These are phyloP conservation scores for Oithona nana DNA, from an alignment of 2,888 invertebrate species.

Conservation along the genomic window DNA sequence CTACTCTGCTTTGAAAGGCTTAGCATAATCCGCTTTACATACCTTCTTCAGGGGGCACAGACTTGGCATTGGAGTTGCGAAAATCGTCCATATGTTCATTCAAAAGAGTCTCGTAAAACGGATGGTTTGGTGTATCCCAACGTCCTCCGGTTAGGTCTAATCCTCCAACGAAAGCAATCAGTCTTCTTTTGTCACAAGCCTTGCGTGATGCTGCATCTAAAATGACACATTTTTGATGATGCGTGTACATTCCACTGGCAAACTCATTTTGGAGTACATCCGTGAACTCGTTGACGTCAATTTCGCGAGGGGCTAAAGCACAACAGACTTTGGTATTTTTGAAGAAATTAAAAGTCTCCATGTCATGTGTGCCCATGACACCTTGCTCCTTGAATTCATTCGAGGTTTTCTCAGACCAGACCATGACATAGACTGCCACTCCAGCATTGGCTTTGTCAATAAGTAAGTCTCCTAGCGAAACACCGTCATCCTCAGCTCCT, in stretches of 20 bases:
- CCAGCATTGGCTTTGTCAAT: slow-evolving; percentile 20
- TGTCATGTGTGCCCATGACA: slow-evolving; percentile 21
- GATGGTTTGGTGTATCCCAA: slow-evolving; percentile 20
- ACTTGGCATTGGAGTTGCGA: slow-evolving; percentile 18
- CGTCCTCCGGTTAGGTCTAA: slow-evolving; percentile 20
- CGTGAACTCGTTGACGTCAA: slow-evolving; percentile 13
- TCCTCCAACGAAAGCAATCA: slow-evolving; percentile 20
- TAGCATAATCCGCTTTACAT: no score
- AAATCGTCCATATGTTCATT: slow-evolving; percentile 20
- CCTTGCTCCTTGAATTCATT: slow-evolving; percentile 14
- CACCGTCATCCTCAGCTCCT: slow-evolving; percentile 18
- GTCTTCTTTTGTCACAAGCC: slow-evolving; percentile 17
- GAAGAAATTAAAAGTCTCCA: slow-evolving; percentile 20
- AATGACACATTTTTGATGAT: slow-evolving; percentile 21
- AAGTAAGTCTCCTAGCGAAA: slow-evolving; percentile 20
- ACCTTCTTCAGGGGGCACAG: slow-evolving; percentile 18
- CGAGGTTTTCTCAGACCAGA: slow-evolving; percentile 14
- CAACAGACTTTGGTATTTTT: slow-evolving; percentile 17
- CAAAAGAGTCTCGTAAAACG: slow-evolving; percentile 19
- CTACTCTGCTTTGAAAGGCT: no score
- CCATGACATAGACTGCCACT: slow-evolving; percentile 18
- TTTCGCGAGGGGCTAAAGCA: slow-evolving; percentile 15
- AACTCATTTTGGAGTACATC: slow-evolving; percentile 20
- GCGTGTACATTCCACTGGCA: slow-evolving; percentile 18
- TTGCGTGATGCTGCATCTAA: slow-evolving; percentile 18